phyloP scores from a whole-genome alignment of 2,113 vertebrate genomes.

The Sigmodon hispidus region DNA sequence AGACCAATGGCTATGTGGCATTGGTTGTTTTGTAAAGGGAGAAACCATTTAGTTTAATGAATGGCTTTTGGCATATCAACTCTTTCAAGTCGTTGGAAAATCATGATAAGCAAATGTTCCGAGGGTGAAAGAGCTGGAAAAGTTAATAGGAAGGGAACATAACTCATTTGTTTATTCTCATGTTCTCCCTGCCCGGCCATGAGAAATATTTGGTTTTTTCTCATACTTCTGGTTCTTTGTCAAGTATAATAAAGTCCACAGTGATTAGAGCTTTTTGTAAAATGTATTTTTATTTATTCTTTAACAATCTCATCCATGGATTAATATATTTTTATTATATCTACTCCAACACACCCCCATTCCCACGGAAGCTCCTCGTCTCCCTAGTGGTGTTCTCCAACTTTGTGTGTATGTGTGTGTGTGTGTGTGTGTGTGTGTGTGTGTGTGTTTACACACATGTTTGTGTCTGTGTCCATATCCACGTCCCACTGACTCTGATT shows the following conservation, averaged over 20 bases:
- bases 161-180: conserved; percentile 25
- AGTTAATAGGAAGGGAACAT: conserved; percentile 7
- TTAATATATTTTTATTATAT: background rate
- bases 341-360: too few relatives aligned
- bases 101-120: conserved; percentile 40
- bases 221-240: background rate
- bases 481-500: too few relatives aligned
- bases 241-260: background rate
- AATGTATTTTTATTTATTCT: background rate
- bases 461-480: too few relatives aligned
- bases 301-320: background rate
- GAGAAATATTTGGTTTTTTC: background rate
- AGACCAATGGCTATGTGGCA: background rate
- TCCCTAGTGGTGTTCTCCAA: background rate
- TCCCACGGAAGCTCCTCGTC: background rate
- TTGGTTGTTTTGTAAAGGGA: conserved; percentile 6
- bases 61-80: conserved; percentile 41
- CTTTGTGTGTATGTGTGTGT: background rate
- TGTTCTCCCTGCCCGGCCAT: background rate
- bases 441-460: too few relatives aligned
- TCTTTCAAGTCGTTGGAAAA: conserved; percentile 38
- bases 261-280: background rate
- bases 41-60: conserved; percentile 51
- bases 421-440: background rate
- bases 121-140: background rate